These are phyloP conservation scores for Cactoblastis cactorum DNA, from an alignment of 2,888 invertebrate genomes.

Conservation along the genomic window DNA sequence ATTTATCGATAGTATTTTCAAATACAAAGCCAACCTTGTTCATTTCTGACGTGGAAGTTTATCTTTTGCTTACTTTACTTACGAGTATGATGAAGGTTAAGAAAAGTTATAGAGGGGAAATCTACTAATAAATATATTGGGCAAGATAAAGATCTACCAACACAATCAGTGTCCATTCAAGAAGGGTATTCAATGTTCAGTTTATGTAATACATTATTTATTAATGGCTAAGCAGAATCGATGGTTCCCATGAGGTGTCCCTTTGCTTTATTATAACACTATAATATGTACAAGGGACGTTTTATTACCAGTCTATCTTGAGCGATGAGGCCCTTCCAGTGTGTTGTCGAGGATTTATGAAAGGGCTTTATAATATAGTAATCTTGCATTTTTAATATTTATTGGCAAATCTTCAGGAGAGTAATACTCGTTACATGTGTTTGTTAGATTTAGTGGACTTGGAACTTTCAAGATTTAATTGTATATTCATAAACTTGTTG, in stretches of 20 bases:
- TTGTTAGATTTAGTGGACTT: too few species aligned
- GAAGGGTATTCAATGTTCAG: conserved; percentile 34
- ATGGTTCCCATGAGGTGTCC: conserved; percentile 62
- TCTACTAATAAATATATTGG: conserved; percentile 18
- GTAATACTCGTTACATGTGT: conserved; percentile 13
- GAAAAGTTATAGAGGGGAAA: background rate
- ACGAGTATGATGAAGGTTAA: too few species aligned
- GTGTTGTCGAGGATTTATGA: conserved; percentile 57
- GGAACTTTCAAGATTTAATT: too few species aligned
- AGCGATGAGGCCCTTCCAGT: conserved; percentile 48
- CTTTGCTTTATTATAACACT: conserved; percentile 58
- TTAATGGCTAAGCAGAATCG: conserved; percentile 66
- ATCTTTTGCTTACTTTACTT: too few species aligned
- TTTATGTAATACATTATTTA: conserved; percentile 58
- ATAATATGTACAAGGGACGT: conserved; percentile 64
- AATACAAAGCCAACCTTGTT: too few species aligned
- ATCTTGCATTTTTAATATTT: conserved; percentile 48
- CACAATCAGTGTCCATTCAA: conserved; percentile 26
- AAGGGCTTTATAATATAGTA: conserved; percentile 46
- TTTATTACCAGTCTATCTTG: conserved; percentile 66
- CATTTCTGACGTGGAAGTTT: too few species aligned
- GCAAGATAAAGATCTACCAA: conserved; percentile 20
- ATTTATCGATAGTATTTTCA: too few species aligned
- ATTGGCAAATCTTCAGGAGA: conserved; percentile 27
- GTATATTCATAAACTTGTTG: too few species aligned